Percentiles rank a stretch among this genome's conserved stretches.
phyloP scores from a whole-genome alignment of 1,140 invertebrate genomes.

The Bombus pascuorum region DNA sequence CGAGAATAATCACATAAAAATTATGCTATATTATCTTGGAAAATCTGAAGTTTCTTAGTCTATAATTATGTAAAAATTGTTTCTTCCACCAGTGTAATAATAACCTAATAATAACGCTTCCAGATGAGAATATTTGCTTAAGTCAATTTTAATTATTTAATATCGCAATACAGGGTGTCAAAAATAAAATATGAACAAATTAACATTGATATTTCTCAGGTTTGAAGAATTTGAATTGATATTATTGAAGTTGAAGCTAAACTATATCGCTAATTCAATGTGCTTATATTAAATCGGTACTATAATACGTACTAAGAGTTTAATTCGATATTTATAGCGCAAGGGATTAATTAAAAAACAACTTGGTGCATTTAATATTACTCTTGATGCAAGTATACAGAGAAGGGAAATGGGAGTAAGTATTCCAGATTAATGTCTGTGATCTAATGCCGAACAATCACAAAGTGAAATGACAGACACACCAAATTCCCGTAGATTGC shows the following conservation, averaged over 20 bases:
- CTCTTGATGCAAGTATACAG: background rate
- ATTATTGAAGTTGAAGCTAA: no score
- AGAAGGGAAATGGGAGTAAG: background rate
- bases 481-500: slow-evolving; percentile 11
- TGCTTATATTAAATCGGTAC: background rate
- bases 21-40: background rate
- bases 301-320: background rate
- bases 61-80: background rate
- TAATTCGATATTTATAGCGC: background rate
- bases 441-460: background rate
- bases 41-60: no score
- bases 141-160: background rate
- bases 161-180: background rate
- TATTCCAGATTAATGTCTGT: background rate
- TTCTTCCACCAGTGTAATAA: background rate
- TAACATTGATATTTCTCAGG: background rate
- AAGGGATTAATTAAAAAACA: background rate
- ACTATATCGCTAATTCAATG: no score
- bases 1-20: background rate
- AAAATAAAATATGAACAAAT: background rate
- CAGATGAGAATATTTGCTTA: no score
- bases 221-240: no score
- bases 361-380: background rate
- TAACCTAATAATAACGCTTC: no score
- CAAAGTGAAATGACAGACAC: background rate